Base-by-base conservation (phyloP, 2,797 vertebrate species). In the Smutsia temminckii region DNA sequence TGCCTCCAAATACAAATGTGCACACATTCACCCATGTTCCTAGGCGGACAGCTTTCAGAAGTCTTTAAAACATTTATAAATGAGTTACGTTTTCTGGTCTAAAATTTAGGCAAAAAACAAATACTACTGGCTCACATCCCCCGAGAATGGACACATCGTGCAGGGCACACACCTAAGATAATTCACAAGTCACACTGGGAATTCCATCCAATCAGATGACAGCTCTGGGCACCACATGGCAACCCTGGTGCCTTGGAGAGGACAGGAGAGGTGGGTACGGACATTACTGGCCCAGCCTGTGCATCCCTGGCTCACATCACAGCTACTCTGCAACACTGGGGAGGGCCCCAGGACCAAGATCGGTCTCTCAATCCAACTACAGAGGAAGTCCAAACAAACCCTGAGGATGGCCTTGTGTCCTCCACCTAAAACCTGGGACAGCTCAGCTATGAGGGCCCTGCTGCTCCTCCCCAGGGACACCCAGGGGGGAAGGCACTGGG, bases 211-310 rank as follows among this genome's bases (percentile, higher is more conserved):
- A 49, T 0, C 4, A 21, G 51, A 34, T 2, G 16, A n/a, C 0
- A 1, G 32, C 75, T 91, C 75, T 18, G 34, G 61, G 42, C 12
- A 78, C 21, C 42, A 32, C 20, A 46, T 5, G 7, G 42, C 11
- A 4, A 34, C 27, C 25, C 13, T 37, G 0, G 0, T 0, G 0
- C 32, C 37, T 57, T 8, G 5, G 42, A 34, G 27, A 6, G 0
- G 17, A 18, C 1, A 0, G 25, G 29, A 6, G 37, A 63, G 7
- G 3, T 32, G 10, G 40, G 7, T 8, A 16, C 0, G 0, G 51
- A 34, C 32, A 7, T 21, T 6, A 0, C 37, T n/a, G 20, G 46
- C 8, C 32, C 49, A 21, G 14, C 13, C 29, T 46, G 11, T 2
- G 6, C 5, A 3, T 18, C 46, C 42, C 20, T 0, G 2, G n/a